Evolutionary conservation across 1,140 invertebrate species (phyloP).

Genomic region (Listronotus oregonensis): DNA sequence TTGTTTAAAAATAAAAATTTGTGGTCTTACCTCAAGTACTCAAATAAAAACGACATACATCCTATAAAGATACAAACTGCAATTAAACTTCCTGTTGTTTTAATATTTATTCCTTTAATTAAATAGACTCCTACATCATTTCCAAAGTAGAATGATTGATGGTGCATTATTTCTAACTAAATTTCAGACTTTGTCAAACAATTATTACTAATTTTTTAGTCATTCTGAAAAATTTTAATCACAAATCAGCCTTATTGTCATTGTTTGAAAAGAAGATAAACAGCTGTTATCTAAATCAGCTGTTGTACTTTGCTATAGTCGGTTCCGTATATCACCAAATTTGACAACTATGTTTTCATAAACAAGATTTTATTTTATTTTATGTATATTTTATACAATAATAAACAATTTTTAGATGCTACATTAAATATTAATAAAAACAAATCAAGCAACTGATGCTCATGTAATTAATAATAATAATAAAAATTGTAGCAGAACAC

Average conservation of each 20-base stretch:
- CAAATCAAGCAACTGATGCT: no score
- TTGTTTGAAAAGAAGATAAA: constrained; percentile 10
- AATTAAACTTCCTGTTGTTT: constrained; percentile 41
- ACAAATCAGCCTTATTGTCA: constrained; percentile 11
- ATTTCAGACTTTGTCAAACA: neutral
- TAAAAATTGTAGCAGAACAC: no score
- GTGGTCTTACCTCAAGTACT: constrained; percentile 46
- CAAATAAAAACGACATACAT: constrained; percentile 50
- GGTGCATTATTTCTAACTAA: constrained; percentile 24
- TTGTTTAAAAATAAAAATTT: neutral
- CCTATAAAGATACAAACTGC: constrained; percentile 47
- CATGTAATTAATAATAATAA: no score
- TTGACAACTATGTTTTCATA: no score
- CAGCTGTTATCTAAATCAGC: constrained; percentile 12
- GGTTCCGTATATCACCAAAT: no score
- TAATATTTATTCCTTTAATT: constrained; percentile 49
- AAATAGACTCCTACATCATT: constrained; percentile 47
- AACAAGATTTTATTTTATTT: no score
- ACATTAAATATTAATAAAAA: no score
- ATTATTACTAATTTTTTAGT: no score
- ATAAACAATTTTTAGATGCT: no score
- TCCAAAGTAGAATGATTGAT: constrained; percentile 52
- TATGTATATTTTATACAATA: no score
- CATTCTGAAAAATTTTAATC: constrained; percentile 10
- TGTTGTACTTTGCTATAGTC: no score